These are phyloP conservation scores for Isaurus tuberculatus DNA, from an alignment of 92 coral and sea anemone species.

Conservation along the genomic window DNA sequence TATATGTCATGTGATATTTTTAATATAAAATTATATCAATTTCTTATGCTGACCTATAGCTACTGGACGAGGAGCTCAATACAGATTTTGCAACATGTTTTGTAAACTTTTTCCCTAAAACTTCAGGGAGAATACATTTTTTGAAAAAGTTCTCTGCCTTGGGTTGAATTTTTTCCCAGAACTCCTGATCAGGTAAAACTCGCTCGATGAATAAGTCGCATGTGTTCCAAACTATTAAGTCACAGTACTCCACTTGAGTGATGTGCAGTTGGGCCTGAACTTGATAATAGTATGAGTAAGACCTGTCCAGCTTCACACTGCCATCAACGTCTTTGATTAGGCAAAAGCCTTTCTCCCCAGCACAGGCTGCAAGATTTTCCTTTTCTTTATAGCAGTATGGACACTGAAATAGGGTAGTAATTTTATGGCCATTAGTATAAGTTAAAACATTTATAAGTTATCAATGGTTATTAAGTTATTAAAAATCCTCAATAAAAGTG, in stretches of 20 bases:
- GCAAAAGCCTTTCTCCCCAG: slow-evolving; percentile 40
- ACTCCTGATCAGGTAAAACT: not conserved
- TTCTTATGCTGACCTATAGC: not conserved
- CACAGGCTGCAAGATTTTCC: slow-evolving; percentile 48
- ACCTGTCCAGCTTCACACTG: slow-evolving; percentile 35
- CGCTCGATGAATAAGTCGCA: not conserved
- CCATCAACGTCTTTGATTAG: slow-evolving; percentile 11
- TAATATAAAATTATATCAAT: not conserved
- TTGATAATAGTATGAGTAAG: slow-evolving; percentile 37
- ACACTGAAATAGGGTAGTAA: slow-evolving; percentile 35
- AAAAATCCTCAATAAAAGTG: not conserved
- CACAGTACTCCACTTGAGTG: not conserved
- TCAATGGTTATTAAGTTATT: not conserved
- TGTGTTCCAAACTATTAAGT: not conserved
- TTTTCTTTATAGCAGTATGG: slow-evolving; percentile 47
- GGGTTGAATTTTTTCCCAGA: not conserved
- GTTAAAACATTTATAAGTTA: not conserved
- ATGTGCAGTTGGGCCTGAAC: slow-evolving; percentile 13
- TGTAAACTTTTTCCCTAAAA: not conserved
- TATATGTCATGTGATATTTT: too few relatives aligned
- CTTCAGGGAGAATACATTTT: not conserved
- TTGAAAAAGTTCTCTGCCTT: not conserved
- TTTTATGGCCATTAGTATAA: not conserved
- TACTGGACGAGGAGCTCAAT: not conserved
- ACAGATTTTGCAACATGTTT: slow-evolving; percentile 2